Base-by-base conservation (phyloP, 1,140 invertebrate species). In the Drosophila athabasca region DNA sequence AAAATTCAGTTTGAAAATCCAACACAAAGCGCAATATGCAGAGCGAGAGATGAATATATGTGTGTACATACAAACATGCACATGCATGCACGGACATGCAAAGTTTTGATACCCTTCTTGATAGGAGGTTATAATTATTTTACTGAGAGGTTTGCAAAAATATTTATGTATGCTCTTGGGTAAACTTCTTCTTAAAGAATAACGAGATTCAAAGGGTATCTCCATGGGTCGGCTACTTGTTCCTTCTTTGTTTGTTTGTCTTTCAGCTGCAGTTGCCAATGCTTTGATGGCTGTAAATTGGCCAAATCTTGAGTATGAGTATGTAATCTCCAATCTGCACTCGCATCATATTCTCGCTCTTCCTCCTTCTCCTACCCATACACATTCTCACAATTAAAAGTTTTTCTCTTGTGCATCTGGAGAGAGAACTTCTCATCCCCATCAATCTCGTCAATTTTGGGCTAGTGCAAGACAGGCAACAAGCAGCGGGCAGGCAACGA, bases 391-490 rank as follows among this genome's bases (percentile, higher is more conserved):
- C 50, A 66, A 65, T 65, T 66, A 65, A 51, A 66, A 66, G 60
- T 66, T 66, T 65, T 66, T 26, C 62, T 13, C 11, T 11, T 9
- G 13, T 24, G 2, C 50, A 51, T 35, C 46, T 19, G 17, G 17
- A 67, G 35, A 11, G 35, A 11, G 35, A 9, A 35, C 31, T 3
- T 35, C 31, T 35, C 31, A 13, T 13, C 35, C n/a, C 62, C 46
- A 48, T 54, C 44, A 62, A 68, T 68, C 50, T 29, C 43, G 43
- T 69, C 66, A 69, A 69, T 69, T 69, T 69, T 31, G 66, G 35
- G 66, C 66, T 57, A 68, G 62, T 35, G 35, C 9, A 57, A 55
- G 43, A 24, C 46, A 31, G 29, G 35, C 13, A n/a, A 19, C 46
- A 31, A 22, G 26, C 17, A 19, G 17, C 17, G 17, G 17, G 17